Evolutionary conservation across 2,797 vertebrate genomes (phyloP), one percentile per base, ranked within the genome.

Genomic region (Eremophila alpestris): DNA sequence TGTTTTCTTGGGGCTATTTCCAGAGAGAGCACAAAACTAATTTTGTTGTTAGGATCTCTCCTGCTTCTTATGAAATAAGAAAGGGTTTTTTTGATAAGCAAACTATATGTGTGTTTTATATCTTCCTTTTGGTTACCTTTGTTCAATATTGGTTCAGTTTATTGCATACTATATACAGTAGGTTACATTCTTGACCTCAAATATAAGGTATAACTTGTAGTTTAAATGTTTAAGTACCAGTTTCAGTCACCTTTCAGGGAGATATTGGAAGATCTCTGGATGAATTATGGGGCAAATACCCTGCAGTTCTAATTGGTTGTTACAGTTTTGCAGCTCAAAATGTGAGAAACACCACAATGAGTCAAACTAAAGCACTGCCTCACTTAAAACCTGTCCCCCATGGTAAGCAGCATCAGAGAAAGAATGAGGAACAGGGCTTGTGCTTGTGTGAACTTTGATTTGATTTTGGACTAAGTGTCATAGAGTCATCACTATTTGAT

Each of bases 361-460:
- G 10, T 88, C 56, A 58, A 88, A 90, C 21, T 13, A 60, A 79
- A 83, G 30, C 30, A 46, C 32, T 56, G 6, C 16, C 45, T 90
- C 23, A 10, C 3, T 41, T 52, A 19, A 23, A 70, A 48, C 10
- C 16, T 40, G 9, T 78, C 26, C 19, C 10, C 13, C 0, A 0
- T 49, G 38, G 11, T 60, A 84, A 17, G 21, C 43, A 91, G 24
- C 41, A 60, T 18, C 36, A 51, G 55, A 76, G 40, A n/a, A 62
- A 23, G 34, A 92, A 43, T 27, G 34, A 89, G 32, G 36, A 73
- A 51, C 10, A 40, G 49, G 9, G 7, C 6, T 22, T 21, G 3
- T 67, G 29, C 9, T 76, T 68, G 2, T 52, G n/a, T 73, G n/a
- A 59, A 34, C 7, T 9, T 51, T 15, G 5, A n/a, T 92, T 48